These are phyloP conservation scores for Melangyna quadrimaculata DNA, from an alignment of 2,888 invertebrate genomes.

Conservation along the genomic window DNA sequence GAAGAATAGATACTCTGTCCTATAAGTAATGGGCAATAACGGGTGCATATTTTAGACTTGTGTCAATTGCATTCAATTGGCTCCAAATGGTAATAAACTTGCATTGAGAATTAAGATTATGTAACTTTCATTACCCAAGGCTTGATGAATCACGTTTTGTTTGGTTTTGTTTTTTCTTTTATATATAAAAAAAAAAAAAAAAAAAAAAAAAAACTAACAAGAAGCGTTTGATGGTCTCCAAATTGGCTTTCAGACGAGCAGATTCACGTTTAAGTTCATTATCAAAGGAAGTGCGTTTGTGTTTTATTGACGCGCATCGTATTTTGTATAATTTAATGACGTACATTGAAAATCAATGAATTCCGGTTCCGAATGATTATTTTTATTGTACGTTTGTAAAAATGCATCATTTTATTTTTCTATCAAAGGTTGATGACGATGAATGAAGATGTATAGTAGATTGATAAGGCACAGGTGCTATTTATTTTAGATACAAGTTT, in stretches of 20 bases:
- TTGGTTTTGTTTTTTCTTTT: neutral
- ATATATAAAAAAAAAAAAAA: too few species aligned
- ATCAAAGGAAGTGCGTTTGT: conserved; percentile 55
- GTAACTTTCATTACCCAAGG: conserved; percentile 30
- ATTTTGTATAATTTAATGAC: neutral
- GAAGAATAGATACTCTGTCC: neutral
- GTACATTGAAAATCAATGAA: conserved; percentile 21
- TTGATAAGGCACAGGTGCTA: neutral
- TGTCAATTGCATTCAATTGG: conserved; percentile 44
- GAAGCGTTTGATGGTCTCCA: neutral
- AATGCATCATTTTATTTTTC: neutral
- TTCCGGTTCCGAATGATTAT: conserved; percentile 12
- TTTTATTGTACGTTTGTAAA: neutral
- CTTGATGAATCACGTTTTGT: neutral
- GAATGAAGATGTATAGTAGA: neutral
- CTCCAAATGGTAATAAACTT: conserved; percentile 55
- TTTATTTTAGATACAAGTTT: neutral
- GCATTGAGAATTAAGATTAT: conserved; percentile 18
- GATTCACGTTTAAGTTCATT: conserved; percentile 68
- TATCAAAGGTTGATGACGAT: neutral
- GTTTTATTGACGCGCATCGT: neutral
- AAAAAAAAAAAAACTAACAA: too few species aligned
- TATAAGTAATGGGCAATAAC: too few species aligned
- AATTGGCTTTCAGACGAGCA: conserved; percentile 18
- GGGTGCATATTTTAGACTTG: conserved; percentile 13